Conservation (phyloP, 2,888 invertebrate genomes). For the Reticulitermes lucifugus region DNA sequence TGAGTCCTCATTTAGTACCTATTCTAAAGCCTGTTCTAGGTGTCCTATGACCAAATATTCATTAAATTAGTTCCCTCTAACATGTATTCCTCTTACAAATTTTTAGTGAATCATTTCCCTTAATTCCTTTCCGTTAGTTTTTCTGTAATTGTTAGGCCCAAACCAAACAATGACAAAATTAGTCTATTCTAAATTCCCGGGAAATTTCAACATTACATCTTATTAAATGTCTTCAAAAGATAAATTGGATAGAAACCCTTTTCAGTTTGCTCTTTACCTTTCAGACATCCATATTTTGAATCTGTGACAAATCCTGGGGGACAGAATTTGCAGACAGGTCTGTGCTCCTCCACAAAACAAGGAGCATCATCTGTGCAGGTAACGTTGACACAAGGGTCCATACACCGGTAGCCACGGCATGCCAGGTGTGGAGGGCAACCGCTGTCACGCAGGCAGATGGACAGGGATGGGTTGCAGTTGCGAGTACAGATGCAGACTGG, state of each 20-base stretch:
- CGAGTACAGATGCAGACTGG: conserved; percentile 88
- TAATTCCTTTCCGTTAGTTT: conserved; percentile 25
- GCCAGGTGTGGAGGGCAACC: conserved; percentile 88
- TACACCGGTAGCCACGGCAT: conserved; percentile 89
- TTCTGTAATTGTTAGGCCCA: conserved; percentile 33
- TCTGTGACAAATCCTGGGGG: conserved; percentile 93
- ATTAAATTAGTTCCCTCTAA: conserved; percentile 28
- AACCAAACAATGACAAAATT: conserved; percentile 42
- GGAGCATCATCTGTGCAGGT: conserved; percentile 88
- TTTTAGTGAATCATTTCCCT: background rate
- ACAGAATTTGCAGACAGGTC: conserved; percentile 96
- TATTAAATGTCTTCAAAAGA: background rate
- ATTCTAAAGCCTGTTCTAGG: background rate
- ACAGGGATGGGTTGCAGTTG: conserved; percentile 87
- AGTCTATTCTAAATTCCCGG: conserved; percentile 44
- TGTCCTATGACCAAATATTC: conserved; percentile 13
- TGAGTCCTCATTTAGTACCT: conserved; percentile 29
- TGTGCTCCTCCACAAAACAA: conserved; percentile 94
- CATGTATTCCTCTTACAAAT: background rate
- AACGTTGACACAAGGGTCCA: conserved; percentile 89
- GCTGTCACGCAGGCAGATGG: conserved; percentile 89
- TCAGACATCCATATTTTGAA: conserved; percentile 93
- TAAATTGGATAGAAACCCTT: background rate
- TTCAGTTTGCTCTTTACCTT: conserved; percentile 79
- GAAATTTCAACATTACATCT: conserved; percentile 10